Conservation (phyloP, 2,797 vertebrate species). For the Anas flavirostris region DNA sequence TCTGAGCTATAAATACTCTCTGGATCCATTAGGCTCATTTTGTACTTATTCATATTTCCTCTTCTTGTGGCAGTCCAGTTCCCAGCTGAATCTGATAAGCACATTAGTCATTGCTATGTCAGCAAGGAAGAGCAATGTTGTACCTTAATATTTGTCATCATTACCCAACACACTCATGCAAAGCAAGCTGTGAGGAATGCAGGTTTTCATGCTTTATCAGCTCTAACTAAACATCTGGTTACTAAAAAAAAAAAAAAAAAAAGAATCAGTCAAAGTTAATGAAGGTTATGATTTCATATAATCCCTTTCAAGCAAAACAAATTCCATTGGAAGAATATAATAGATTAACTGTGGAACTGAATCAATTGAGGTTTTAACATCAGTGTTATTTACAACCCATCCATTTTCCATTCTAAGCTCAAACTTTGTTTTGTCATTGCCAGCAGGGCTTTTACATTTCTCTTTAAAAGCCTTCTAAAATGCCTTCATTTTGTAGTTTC, state of each 20-base stretch:
- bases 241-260: neutral
- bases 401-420: conserved; percentile 28
- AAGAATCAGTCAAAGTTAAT: conserved; percentile 67
- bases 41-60: conserved; percentile 50
- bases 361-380: conserved; percentile 40
- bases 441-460: conserved; percentile 36
- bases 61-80: conserved; percentile 55
- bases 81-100: conserved; percentile 71
- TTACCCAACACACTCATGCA: conserved; percentile 68
- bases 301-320: conserved; percentile 67
- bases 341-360: conserved; percentile 29
- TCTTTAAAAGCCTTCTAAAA: neutral
- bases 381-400: conserved; percentile 27
- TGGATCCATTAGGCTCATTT: neutral
- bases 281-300: conserved; percentile 64
- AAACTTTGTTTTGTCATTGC: conserved; percentile 58
- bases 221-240: conserved; percentile 71
- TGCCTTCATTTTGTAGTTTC: conserved; percentile 25
- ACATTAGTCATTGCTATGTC: conserved; percentile 61
- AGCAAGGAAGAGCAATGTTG: conserved; percentile 14
- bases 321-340: conserved; percentile 47
- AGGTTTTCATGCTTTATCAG: conserved; percentile 73
- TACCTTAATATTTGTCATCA: conserved; percentile 72
- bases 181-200: conserved; percentile 73
- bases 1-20: conserved; percentile 15